phyloP scores from a whole-genome alignment of 2,797 vertebrate species.

The Mormyrops boulengeri region DNA sequence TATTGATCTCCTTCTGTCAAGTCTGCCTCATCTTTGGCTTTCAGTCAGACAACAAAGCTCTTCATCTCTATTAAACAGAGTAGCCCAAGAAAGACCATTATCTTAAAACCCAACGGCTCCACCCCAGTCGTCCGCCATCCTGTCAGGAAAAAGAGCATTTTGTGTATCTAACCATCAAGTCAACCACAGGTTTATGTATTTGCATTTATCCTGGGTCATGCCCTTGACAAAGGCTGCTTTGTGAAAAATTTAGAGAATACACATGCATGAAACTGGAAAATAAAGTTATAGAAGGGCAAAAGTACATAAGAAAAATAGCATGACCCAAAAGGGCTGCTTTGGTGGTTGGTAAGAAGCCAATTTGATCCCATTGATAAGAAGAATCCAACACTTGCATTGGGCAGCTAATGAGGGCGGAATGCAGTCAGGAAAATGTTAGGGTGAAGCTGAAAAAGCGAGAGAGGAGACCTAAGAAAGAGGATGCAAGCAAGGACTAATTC shows the following conservation, averaged over 20 bases:
- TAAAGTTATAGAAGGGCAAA: not conserved
- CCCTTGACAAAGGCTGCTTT: not conserved
- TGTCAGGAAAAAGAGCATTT: not conserved
- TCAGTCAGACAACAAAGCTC: constrained; percentile 13
- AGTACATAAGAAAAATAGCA: not conserved
- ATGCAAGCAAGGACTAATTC: not conserved
- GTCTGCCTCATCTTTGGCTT: constrained; percentile 19
- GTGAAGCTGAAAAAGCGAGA: not conserved
- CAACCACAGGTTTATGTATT: not conserved
- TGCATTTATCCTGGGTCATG: not conserved
- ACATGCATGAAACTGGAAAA: not conserved
- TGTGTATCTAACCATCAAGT: not conserved
- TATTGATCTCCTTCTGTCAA: constrained; percentile 44
- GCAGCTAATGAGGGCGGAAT: not conserved
- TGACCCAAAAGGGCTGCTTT: not conserved
- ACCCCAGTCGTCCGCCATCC: not conserved
- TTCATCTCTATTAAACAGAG: constrained; percentile 13
- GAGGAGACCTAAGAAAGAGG: not conserved
- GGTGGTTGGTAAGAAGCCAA: not conserved
- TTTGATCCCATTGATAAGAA: not conserved
- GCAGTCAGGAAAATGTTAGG: not conserved
- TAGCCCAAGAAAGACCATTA: constrained; percentile 17
- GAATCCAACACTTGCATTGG: not conserved
- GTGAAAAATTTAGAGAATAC: not conserved
- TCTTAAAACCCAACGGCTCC: not conserved